Percentiles rank a stretch among this genome's conserved stretches.
phyloP scores from a whole-genome alignment of 2,888 invertebrate species.

The Sinopyrophorus schimmeli region DNA sequence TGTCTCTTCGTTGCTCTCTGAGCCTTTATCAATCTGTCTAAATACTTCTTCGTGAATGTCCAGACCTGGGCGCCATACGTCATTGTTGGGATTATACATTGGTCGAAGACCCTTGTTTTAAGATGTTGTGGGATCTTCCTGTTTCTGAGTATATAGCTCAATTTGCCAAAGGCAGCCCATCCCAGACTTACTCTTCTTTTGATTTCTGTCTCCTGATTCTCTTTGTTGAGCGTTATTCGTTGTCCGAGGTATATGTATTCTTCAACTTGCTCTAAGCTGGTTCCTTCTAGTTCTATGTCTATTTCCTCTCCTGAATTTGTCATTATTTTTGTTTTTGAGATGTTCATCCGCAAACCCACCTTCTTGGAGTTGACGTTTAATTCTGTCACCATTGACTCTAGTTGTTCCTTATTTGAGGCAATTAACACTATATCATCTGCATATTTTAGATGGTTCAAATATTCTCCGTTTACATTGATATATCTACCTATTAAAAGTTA shows the following conservation, averaged over 20 bases:
- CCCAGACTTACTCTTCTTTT: no score
- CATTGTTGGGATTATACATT: no score
- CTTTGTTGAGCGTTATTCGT: constrained; percentile 1
- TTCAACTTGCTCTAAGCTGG: background rate
- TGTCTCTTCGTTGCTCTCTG: no score
- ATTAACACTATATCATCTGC: constrained; percentile 1
- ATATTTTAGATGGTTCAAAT: constrained; percentile 4
- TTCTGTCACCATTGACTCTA: background rate
- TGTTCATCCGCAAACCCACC: background rate
- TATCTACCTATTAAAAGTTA: no score
- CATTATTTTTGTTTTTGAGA: background rate
- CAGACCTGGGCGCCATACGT: no score
- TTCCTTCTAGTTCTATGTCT: constrained; percentile 2
- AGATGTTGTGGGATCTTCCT: no score
- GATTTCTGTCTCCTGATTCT: no score
- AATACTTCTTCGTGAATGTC: no score
- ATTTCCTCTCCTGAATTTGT: background rate
- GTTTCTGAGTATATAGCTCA: no score
- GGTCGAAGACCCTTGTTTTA: no score
- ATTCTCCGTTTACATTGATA: constrained; percentile 2
- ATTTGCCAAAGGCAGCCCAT: no score
- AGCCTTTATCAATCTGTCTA: no score
- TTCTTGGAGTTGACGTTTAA: background rate
- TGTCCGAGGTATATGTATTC: constrained; percentile 1
- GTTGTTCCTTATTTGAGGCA: background rate